These are phyloP conservation scores for Rhinoptilus africanus DNA, from an alignment of 2,113 vertebrate genomes.

Conservation along the genomic window DNA sequence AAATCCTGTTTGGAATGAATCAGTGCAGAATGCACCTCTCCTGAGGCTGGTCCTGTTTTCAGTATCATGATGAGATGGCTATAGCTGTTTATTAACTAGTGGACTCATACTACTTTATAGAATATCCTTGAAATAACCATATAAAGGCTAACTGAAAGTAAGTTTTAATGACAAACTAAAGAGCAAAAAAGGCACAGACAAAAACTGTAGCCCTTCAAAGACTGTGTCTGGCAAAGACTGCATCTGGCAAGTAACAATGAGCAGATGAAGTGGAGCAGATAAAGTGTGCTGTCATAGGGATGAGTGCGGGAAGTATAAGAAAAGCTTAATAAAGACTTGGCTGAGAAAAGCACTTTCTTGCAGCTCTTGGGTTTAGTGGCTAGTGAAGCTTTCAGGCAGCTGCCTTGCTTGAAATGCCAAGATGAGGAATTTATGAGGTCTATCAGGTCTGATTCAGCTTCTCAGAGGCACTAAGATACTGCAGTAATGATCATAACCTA, in stretches of 20 bases:
- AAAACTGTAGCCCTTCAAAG: background rate
- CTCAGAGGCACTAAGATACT: background rate
- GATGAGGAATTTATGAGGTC: background rate
- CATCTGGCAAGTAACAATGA: background rate
- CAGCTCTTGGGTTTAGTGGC: background rate
- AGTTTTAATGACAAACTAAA: background rate
- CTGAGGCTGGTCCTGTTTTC: background rate
- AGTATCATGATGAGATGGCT: background rate
- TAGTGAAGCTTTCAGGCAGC: background rate
- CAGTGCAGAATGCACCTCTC: background rate
- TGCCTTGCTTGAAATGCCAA: background rate
- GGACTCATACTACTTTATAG: background rate
- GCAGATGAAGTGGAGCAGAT: background rate
- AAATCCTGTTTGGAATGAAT: background rate
- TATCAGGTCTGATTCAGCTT: background rate
- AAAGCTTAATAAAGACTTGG: background rate
- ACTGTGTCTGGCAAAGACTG: background rate
- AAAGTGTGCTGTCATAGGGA: background rate
- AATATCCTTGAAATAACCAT: background rate
- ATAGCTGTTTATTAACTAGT: background rate
- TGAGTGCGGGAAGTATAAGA: background rate
- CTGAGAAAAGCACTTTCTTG: constrained; percentile 8
- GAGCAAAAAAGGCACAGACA: background rate
- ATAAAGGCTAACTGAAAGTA: background rate
- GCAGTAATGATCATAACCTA: background rate